Base-by-base conservation (phyloP, 2,888 invertebrate species). In the Apoda limacodes region DNA sequence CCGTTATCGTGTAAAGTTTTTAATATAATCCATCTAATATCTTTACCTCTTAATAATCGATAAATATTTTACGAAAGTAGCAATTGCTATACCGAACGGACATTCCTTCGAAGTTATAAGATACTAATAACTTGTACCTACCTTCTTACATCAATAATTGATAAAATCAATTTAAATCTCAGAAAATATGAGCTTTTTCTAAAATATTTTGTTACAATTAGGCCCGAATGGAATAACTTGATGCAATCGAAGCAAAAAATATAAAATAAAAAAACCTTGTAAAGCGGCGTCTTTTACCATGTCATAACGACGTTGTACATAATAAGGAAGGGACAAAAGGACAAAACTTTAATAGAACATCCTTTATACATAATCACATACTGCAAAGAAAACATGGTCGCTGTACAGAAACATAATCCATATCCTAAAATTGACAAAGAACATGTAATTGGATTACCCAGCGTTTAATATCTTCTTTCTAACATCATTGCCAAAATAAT, bases 361-460 rank as follows among this genome's bases (percentile, higher is more conserved):
- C 56, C 51, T 56, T 58, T 63, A 59, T 69, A 75, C 46, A 71
- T 74, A 69, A 59, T 62, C 60, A 66, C 56, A 61, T 51, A 65
- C 60, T 56, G 59, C 48, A 48, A 55, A 55, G 60, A 62, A 65
- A 70, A 70, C 66, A 75, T 67, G 62, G 55, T 53, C 49, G 60
- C 53, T 70, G 61, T 55, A 67, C 68, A 66, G 76, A 76, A 78
- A 80, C 60, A 76, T 75, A 78, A 78, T 78, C 70, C 75, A 71
- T 69, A 74, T 75, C 75, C 72, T 60, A 70, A 67, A 56, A 60
- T 66, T 67, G 62, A 76, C 75, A 80, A 80, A 70, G 72, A 64
- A 60, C 58, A 50, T 62, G 75, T 69, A 75, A 80, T 78, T 76
- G 78, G 75, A 80, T 80, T 78, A 78, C 76, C 50, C 55, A 65